These are phyloP conservation scores for Graptemys geographica DNA, from an alignment of 2,797 vertebrate species.

Conservation along the genomic window DNA sequence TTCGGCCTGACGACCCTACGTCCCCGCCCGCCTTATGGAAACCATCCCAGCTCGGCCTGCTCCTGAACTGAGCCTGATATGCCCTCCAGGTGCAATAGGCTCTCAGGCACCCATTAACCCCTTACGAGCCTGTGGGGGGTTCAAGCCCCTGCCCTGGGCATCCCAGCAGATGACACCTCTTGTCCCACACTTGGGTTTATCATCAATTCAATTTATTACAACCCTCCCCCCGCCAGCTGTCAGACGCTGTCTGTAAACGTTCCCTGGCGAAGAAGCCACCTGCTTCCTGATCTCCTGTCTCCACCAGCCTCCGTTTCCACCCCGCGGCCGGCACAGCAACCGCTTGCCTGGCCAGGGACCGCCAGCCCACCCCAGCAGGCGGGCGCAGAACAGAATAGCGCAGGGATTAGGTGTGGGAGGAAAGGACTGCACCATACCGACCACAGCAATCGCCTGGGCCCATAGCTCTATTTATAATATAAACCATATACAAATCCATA, in stretches of 20 bases:
- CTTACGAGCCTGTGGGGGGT: not conserved
- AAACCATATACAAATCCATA: not conserved
- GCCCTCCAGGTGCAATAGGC: not conserved
- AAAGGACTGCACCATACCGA: not conserved
- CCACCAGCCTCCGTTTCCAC: not conserved
- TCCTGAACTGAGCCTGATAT: not conserved
- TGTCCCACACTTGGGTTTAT: fast-evolving
- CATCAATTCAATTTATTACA: fast-evolving
- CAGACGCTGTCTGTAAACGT: not conserved
- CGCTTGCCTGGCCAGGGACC: not conserved
- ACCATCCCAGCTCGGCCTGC: not conserved
- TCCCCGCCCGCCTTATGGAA: fast-evolving
- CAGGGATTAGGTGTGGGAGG: not conserved
- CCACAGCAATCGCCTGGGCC: not conserved
- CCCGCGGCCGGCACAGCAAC: not conserved
- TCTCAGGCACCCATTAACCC: not conserved
- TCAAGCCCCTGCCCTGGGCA: not conserved
- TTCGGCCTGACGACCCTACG: not conserved
- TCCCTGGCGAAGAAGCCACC: fast-evolving
- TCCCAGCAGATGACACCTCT: not conserved
- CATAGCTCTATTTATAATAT: constrained; percentile 50
- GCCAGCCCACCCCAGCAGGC: not conserved
- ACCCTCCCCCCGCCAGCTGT: no score
- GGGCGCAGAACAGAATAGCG: not conserved
- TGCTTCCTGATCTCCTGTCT: no score